Conservation (phyloP, 2,797 vertebrate species). For the Hemitrygon akajei region DNA sequence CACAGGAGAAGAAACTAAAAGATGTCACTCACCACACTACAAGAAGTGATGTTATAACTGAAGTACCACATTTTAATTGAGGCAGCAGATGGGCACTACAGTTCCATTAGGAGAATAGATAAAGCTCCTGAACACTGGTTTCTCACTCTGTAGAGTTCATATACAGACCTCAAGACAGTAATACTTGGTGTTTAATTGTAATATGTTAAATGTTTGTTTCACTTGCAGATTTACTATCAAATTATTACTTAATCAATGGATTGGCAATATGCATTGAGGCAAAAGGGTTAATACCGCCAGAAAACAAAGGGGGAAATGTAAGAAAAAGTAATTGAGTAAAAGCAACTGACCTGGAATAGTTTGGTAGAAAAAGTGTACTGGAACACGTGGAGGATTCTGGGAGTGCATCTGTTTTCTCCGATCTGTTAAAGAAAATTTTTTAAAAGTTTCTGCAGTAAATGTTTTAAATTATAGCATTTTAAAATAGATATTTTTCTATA, state of each 20-base stretch:
- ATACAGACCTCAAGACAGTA: background rate
- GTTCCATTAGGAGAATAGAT: too few species aligned
- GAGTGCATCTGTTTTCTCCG: constrained; percentile 84
- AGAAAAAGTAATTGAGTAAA: background rate
- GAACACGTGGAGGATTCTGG: constrained; percentile 95
- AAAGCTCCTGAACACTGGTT: background rate
- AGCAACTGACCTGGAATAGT: constrained; percentile 79
- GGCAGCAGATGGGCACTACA: background rate
- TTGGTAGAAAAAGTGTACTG: constrained; percentile 89
- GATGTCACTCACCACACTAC: background rate
- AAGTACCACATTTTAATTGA: background rate
- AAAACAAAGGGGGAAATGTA: background rate
- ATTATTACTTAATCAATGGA: background rate
- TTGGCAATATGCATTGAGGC: background rate
- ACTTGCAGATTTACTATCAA: background rate
- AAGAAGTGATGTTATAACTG: background rate
- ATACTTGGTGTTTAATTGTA: background rate
- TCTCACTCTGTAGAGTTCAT: background rate
- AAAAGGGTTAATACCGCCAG: background rate
- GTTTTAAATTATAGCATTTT: background rate
- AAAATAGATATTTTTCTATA: background rate
- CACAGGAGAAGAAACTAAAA: background rate
- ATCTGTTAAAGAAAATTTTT: constrained; percentile 55
- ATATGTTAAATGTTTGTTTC: background rate
- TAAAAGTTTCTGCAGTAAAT: background rate